Percentiles rank a stretch among this genome's conserved stretches.
These are phyloP conservation scores for Vireo griseus DNA, from an alignment of 2,797 vertebrate genomes.

Conservation along the genomic window DNA sequence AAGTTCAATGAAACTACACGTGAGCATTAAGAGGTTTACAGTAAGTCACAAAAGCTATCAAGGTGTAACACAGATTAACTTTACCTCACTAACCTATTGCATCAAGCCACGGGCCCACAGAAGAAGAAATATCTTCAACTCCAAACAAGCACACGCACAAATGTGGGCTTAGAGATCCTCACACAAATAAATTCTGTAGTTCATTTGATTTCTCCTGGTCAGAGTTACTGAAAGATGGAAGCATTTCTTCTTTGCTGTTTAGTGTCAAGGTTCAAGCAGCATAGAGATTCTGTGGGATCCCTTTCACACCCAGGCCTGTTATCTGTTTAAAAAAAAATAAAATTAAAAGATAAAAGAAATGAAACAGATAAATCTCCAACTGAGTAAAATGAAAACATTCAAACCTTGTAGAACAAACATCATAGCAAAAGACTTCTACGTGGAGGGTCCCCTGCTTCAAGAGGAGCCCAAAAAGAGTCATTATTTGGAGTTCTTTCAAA, in stretches of 20 bases:
- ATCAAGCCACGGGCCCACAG: neutral
- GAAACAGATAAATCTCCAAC: neutral
- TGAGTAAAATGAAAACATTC: neutral
- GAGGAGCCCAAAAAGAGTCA: neutral
- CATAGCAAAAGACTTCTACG: neutral
- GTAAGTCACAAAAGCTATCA: neutral
- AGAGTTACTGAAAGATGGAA: neutral
- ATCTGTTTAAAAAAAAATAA: constrained; percentile 67
- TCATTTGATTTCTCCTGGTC: neutral
- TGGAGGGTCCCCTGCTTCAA: neutral
- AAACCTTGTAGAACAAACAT: neutral
- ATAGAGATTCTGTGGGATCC: constrained; percentile 77
- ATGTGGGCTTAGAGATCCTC: constrained; percentile 11
- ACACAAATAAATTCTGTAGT: neutral
- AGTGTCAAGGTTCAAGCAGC: constrained; percentile 64
- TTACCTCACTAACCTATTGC: neutral
- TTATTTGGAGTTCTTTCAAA: neutral
- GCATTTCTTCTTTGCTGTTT: neutral
- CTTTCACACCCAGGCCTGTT: constrained; percentile 83
- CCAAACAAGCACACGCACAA: neutral
- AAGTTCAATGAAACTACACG: neutral
- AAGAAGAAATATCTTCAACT: neutral
- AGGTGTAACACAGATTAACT: neutral
- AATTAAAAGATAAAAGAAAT: neutral
- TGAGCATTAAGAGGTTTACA: neutral